Base-by-base conservation (phyloP, 2,113 vertebrate species). In the Prolemur simus region DNA sequence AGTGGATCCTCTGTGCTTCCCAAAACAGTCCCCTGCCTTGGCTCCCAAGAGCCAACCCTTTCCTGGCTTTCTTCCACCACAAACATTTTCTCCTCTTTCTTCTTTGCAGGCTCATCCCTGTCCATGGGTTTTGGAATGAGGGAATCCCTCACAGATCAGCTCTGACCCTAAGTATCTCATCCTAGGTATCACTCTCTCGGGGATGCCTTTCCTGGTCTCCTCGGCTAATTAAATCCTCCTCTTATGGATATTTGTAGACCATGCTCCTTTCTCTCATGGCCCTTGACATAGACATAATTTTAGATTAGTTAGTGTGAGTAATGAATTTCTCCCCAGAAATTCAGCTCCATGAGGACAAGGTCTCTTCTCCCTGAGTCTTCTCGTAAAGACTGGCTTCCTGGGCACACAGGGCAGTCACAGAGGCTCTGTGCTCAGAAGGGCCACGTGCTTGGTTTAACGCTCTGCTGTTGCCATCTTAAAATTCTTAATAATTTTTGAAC, bases 261-360 rank as follows among this genome's bases (percentile, higher is more conserved):
- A 13, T 68, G 21, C 21, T 64, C 29, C 29, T 85, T 32, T 49
- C 34, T 88, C 87, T 17, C 27, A 69, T 4, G 13, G 71, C 13
- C 37, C 42, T 82, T 45, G 6, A 13, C 21, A 60, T 21, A 17
- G 37, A 39, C 56, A 11, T 4, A 3, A 78, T 21, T 85, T 81
- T 81, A 17, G 13, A 37, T 93, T 52, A 81, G 52, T 73, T 56
- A 39, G 6, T 66, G 27, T 54, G 0, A 49, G 27, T 74, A n/a
- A 63, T 42, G 47, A 69, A 49, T 54, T 74, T 78, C 32, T 76
- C 47, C 49, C 27, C 52, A 86, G 82, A 89, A 94, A 78, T 47
- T 68, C 18, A 20, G 8, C 42, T n/a, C 42, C 49, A 71, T 39
- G 45, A 89, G 23, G n/a, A 89, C 29, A n/a, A 77, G 17, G 18